Base-by-base conservation (phyloP, 2,797 vertebrate species). In the Tapera naevia region DNA sequence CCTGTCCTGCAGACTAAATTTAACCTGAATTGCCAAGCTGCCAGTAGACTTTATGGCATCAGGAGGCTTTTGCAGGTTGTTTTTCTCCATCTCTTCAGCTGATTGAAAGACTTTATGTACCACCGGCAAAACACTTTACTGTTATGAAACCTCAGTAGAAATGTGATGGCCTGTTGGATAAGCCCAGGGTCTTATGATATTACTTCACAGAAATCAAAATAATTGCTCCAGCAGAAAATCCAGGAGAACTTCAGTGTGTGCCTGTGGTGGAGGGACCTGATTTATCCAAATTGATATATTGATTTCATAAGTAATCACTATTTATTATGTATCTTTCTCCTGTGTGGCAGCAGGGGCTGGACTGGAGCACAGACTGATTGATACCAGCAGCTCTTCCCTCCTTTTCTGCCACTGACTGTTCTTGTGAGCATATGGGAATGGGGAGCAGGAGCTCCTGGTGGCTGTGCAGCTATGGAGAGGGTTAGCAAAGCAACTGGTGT, bases 1-100 rank as follows among this genome's bases (percentile, higher is more conserved):
- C n/a, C 54, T 91, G 91, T 84, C 71, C 32, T 80, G 35, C 53
- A 60, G 90, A 64, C 83, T 91, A 73, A 88, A 91, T 95, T 94
- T 93, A 93, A 93, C 27, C n/a, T 66, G 66, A 88, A 75, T 41
- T 90, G 54, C 86, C 58, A 81, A 83, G 76, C 81, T 2, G 5
- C 58, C 46, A 45, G 64, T 75, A 90, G 88, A 86, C 76, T 93
- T 88, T 4, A 39, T 72, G 83, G 83, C 91, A 96, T 91, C 83
- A 60, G 53, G 83, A 88, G 57, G 48, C 64, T 89, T 93, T 91
- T 65, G 39, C 80, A 88, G 66, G 83, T 94, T 94, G 76, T 91
- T 96, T 96, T 86, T 94, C 33, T 94, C 43, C 56, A 41, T 43
- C 56, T 56, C 43, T 86, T 70, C 66, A 66, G 43, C 72, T 86